Evolutionary conservation across 1,140 invertebrate species (phyloP).

Genomic region (Oryzaephilus surinamensis): DNA sequence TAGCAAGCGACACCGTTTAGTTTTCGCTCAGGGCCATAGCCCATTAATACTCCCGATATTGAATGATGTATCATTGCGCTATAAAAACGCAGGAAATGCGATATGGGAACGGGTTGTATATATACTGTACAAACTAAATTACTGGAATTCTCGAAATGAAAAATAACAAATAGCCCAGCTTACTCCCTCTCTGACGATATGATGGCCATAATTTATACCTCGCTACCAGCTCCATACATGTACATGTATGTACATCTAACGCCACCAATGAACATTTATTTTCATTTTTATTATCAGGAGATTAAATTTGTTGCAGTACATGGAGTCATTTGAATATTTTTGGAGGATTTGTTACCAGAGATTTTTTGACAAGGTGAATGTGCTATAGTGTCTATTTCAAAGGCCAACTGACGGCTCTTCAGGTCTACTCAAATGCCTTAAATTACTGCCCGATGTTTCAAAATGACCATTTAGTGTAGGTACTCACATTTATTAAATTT

Average conservation of each 20-base stretch:
- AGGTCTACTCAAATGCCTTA: too few species aligned
- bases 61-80: constrained; percentile 38
- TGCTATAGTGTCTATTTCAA: too few species aligned
- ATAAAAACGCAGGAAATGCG: constrained; percentile 38
- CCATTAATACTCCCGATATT: constrained; percentile 38
- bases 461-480: too few species aligned
- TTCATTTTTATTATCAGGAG: constrained; percentile 38
- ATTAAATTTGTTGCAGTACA: constrained; percentile 36
- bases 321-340: constrained; percentile 33
- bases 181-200: constrained; percentile 32
- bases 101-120: constrained; percentile 32
- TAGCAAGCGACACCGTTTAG: constrained; percentile 9
- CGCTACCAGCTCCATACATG: constrained; percentile 8
- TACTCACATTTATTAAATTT: too few species aligned
- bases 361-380: too few species aligned
- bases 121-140: constrained; percentile 36
- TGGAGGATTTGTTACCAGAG: constrained; percentile 28
- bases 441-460: too few species aligned
- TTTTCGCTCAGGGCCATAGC: too few species aligned
- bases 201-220: constrained; percentile 35
- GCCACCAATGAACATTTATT: constrained; percentile 35
- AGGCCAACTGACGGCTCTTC: too few species aligned
- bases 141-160: constrained; percentile 38
- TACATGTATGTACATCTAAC: constrained; percentile 24
- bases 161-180: constrained; percentile 38